A percentile compares a stretch with the other conserved stretches of the same genome.
Evolutionary conservation across 2,113 vertebrate genomes (phyloP).

Genomic region (Atrichornis clamosus): DNA sequence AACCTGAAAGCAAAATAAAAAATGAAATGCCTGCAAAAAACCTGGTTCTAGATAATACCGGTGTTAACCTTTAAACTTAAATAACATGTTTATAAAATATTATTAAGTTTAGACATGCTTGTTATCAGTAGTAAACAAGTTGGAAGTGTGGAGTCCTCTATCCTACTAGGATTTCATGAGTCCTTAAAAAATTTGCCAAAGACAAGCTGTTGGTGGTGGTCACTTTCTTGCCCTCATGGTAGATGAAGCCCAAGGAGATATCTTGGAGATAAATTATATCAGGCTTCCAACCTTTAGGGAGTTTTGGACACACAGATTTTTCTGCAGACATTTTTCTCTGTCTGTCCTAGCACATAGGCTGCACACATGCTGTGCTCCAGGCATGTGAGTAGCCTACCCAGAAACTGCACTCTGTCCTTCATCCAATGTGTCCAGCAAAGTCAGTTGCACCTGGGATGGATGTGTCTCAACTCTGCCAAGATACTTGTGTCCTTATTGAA

Average conservation of each 20-base stretch:
- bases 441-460: neutral
- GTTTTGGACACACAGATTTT: neutral
- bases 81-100: neutral
- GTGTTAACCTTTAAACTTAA: neutral
- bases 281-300: neutral
- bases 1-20: neutral
- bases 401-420: neutral
- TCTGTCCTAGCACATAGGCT: neutral
- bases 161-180: neutral
- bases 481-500: neutral
- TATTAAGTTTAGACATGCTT: neutral
- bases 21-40: neutral
- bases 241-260: neutral
- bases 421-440: neutral
- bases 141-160: neutral
- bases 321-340: neutral
- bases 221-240: neutral
- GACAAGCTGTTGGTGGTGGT: neutral
- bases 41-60: neutral
- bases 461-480: neutral
- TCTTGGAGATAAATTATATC: neutral
- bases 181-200: neutral
- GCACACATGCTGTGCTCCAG: neutral
- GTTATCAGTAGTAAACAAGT: neutral
- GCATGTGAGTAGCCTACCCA: neutral